These are phyloP conservation scores for Acronicta alni DNA, from an alignment of 2,888 invertebrate species.

Conservation along the genomic window DNA sequence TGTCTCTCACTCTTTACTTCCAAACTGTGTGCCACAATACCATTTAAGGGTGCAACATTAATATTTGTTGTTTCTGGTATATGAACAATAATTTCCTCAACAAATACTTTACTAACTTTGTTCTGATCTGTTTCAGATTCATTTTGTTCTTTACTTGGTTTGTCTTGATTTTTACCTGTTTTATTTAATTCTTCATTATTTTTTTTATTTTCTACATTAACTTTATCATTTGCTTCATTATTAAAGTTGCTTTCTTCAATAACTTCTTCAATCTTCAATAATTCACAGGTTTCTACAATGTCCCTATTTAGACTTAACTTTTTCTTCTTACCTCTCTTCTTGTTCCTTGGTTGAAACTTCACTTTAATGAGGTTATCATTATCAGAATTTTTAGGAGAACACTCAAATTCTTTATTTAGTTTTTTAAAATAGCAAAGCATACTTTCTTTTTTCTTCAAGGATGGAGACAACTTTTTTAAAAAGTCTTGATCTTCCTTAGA, in stretches of 20 bases:
- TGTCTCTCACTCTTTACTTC: constrained; percentile 39
- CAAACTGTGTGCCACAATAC: constrained; percentile 1
- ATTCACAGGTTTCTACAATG: constrained; percentile 29
- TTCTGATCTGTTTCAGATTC: constrained; percentile 2
- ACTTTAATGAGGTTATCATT: constrained; percentile 73
- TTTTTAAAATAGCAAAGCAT: constrained; percentile 90
- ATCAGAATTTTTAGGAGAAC: constrained; percentile 55
- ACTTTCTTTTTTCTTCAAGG: constrained; percentile 89
- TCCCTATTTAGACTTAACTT: constrained; percentile 62
- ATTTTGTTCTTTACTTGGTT: neutral
- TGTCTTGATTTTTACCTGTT: neutral
- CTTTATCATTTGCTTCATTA: neutral
- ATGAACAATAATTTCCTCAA: constrained; percentile 6
- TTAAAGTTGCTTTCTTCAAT: constrained; percentile 11
- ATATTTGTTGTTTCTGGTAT: neutral
- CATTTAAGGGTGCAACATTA: constrained; percentile 3
- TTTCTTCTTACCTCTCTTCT: constrained; percentile 71
- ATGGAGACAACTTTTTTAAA: constrained; percentile 87
- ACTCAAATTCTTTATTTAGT: constrained; percentile 73
- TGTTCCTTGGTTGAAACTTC: constrained; percentile 71
- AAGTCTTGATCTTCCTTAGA: constrained; percentile 82
- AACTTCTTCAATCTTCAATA: constrained; percentile 25
- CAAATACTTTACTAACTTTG: neutral
- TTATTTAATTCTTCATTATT: constrained; percentile 8
- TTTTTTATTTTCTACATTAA: constrained; percentile 22